A percentile compares a stretch with the other conserved stretches of the same genome.
phyloP scores from a whole-genome alignment of 2,113 vertebrate species.

The Ageneiosus marmoratus region DNA sequence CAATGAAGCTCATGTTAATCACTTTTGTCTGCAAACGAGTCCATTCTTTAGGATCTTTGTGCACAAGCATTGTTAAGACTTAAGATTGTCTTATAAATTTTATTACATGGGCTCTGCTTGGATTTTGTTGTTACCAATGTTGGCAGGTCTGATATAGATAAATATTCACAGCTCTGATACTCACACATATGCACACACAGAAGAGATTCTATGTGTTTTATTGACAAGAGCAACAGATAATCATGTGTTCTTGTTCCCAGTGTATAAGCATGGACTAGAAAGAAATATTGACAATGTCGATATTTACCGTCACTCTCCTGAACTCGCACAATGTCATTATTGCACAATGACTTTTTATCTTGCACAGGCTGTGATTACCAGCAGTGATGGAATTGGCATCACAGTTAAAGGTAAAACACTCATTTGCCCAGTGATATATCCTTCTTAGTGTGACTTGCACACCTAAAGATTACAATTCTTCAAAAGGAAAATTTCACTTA shows the following conservation, averaged over 20 bases:
- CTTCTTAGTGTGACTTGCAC: neutral
- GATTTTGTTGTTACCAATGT: neutral
- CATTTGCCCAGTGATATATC: neutral
- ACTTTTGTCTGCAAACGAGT: neutral
- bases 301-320: slow-evolving; percentile 6
- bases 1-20: too few relatives aligned
- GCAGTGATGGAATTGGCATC: neutral
- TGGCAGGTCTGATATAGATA: neutral
- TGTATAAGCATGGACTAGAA: slow-evolving; percentile 23
- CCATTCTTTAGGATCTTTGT: neutral
- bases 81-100: too few relatives aligned
- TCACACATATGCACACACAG: neutral
- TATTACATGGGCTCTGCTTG: neutral
- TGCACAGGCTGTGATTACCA: neutral
- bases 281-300: neutral
- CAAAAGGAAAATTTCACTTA: neutral
- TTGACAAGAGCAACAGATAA: neutral
- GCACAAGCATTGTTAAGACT: neutral
- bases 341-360: slow-evolving; percentile 31
- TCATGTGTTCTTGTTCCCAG: slow-evolving; percentile 31
- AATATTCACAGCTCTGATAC: too few relatives aligned
- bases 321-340: slow-evolving; percentile 44
- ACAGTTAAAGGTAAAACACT: slow-evolving; percentile 20
- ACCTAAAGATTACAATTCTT: neutral
- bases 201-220: neutral